These are phyloP conservation scores for Neostethus bicornis DNA, from an alignment of 2,797 vertebrate genomes.

Conservation along the genomic window DNA sequence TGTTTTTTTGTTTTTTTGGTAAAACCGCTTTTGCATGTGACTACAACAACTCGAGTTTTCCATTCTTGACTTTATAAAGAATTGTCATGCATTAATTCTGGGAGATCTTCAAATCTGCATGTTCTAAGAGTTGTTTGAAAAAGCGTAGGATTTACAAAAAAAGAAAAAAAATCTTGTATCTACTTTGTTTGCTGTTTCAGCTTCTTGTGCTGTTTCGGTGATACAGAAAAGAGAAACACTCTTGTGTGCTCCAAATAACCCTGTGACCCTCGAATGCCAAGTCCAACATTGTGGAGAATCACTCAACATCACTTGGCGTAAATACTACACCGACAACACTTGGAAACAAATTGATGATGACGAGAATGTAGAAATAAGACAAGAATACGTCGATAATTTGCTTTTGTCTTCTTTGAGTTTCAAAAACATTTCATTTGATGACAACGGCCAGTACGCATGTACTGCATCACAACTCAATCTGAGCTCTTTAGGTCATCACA, in stretches of 20 bases:
- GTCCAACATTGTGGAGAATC: conserved; percentile 43
- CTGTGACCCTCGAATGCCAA: conserved; percentile 42
- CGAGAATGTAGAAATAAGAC: conserved; percentile 30
- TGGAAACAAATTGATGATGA: conserved; percentile 2
- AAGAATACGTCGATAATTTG: fast-evolving
- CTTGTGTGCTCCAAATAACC: background rate
- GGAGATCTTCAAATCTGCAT: no score
- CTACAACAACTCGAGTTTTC: no score
- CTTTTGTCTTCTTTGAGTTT: conserved; percentile 61
- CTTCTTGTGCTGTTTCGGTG: conserved; percentile 26
- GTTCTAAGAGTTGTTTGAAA: no score
- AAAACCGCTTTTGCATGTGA: no score
- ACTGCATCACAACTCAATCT: fast-evolving
- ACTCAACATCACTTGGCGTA: conserved; percentile 53
- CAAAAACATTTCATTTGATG: conserved; percentile 32
- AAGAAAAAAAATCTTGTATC: background rate
- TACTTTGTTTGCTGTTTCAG: background rate
- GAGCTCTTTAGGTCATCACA: conserved; percentile 7
- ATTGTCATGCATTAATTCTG: no score
- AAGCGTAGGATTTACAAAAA: no score
- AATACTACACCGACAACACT: background rate
- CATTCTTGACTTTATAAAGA: no score
- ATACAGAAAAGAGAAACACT: conserved; percentile 2
- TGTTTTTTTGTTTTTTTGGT: no score
- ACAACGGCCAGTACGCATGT: conserved; percentile 63